Evolutionary conservation across 2,797 vertebrate genomes (phyloP).

Genomic region (Eupleurogrammus muticus): DNA sequence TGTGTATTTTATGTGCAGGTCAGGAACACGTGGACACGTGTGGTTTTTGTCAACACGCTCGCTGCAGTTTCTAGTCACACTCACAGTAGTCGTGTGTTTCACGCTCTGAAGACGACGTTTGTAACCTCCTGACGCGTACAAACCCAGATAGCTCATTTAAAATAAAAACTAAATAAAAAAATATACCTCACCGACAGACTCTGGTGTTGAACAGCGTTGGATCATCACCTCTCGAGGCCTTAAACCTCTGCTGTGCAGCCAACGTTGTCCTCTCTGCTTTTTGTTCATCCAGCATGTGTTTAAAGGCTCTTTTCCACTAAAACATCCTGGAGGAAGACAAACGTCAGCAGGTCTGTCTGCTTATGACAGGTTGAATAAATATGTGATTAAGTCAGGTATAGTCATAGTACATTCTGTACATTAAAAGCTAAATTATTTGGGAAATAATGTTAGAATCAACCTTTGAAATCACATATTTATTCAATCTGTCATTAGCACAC

Average conservation of each 20-base stretch:
- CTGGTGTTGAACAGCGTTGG: conserved; percentile 34
- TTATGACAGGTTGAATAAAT: too few species aligned
- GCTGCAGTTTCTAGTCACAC: conserved; percentile 68
- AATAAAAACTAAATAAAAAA: neutral
- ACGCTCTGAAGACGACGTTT: conserved; percentile 51
- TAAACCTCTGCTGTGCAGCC: conserved; percentile 60
- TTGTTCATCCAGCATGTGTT: conserved; percentile 33
- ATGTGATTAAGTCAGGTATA: too few species aligned
- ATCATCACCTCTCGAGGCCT: conserved; percentile 68
- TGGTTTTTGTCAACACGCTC: conserved; percentile 63
- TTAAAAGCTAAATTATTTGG: too few species aligned
- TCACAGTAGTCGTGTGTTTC: conserved; percentile 56
- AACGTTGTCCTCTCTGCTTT: conserved; percentile 3
- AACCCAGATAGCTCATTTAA: neutral
- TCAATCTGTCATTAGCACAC: too few species aligned
- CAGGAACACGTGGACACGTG: conserved; percentile 40
- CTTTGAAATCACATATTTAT: too few species aligned
- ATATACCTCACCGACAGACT: conserved; percentile 56
- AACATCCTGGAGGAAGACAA: conserved; percentile 2
- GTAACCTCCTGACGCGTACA: conserved; percentile 5
- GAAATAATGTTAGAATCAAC: too few species aligned
- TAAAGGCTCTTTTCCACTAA: conserved; percentile 1
- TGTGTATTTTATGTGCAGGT: conserved; percentile 45
- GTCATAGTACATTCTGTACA: too few species aligned
- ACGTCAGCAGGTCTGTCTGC: neutral